Base-by-base conservation (phyloP, 2,797 vertebrate genomes). In the Anisognathus igniventris region DNA sequence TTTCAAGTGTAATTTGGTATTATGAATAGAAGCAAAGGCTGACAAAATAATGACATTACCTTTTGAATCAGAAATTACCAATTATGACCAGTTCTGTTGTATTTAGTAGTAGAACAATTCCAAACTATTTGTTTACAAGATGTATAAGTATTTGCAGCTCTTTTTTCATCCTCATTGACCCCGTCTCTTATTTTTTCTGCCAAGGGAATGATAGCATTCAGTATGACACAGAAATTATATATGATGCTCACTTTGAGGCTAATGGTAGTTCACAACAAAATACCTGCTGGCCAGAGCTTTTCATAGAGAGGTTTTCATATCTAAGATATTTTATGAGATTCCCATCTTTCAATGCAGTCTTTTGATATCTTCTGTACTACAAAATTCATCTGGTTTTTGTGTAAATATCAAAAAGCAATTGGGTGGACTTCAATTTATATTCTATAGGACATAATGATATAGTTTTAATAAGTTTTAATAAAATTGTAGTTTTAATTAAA, bases 51-150 rank as follows among this genome's bases (percentile, higher is more conserved):
- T 93, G 53, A 83, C 77, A 75, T 92, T 64, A 54, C 24, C 56
- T 75, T 73, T 85, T 87, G 64, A 93, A 85, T 77, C 67, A 94
- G 48, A 94, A 96, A 92, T 95, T 88, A 24, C 33, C 45, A 87
- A 33, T 84, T 92, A 61, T 33, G 13, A 80, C 74, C 57, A 86
- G 27, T 65, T 78, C 14, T 58, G 35, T 14, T 68, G 27, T 50
- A 12, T 9, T 58, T 86, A 53, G 9, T 22, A 76, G 28, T 42
- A 7, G 40, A 93, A 60, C 12, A 73, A 67, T 79, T 78, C 19
- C 44, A 76, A 56, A 35, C 7, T 62, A 4, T 60, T 87, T 70
- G 5, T 53, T 95, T 79, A 47, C 25, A 70, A 70, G 25, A 42
- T 40, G 2, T 30, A 0, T 61, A 67, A 40, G 13, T 81, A 78